Conservation (phyloP, 64 coral and sea anemone genomes). For the Stylophora pistillata region DNA sequence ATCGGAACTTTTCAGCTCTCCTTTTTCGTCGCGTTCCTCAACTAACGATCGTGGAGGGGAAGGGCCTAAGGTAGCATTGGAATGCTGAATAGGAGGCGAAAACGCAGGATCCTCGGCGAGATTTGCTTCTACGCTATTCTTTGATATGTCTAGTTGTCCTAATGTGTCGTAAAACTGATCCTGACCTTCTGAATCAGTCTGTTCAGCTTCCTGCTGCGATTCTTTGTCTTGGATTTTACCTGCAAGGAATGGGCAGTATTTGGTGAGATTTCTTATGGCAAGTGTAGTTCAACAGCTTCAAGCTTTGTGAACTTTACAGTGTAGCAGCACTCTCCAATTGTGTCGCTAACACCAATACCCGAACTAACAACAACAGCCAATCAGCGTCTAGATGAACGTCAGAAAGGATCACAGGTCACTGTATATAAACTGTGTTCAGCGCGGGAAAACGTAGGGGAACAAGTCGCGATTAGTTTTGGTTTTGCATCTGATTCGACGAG, state of each 20-base stretch:
- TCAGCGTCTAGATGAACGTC: too few species aligned
- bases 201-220: background rate
- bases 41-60: background rate
- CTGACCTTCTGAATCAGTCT: background rate
- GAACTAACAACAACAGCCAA: too few species aligned
- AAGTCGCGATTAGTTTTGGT: too few species aligned
- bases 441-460: too few species aligned
- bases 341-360: too few species aligned
- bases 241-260: background rate
- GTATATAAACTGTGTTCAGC: too few species aligned
- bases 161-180: background rate
- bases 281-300: background rate
- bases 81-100: background rate
- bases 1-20: background rate
- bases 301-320: too few species aligned
- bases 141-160: background rate
- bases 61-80: background rate
- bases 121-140: background rate
- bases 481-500: too few species aligned
- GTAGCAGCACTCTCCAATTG: too few species aligned
- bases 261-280: background rate
- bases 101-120: background rate
- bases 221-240: background rate
- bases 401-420: too few species aligned
- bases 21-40: background rate